phyloP scores from a whole-genome alignment of 1,140 invertebrate species.

The Temnothorax curvispinosus region DNA sequence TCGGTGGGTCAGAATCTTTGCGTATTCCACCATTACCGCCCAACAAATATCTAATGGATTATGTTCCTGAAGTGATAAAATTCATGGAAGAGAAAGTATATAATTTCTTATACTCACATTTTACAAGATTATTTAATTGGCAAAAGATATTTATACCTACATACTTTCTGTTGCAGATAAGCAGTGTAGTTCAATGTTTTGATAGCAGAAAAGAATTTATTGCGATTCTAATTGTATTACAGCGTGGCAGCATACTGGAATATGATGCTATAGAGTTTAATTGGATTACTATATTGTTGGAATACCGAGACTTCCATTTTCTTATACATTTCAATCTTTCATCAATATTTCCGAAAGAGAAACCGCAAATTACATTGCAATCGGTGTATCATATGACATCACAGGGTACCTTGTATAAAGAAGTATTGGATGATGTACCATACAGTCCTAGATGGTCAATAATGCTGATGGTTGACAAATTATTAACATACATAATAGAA shows the following conservation, averaged over 20 bases:
- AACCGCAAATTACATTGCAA: constrained; percentile 72
- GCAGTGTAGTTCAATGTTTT: constrained; percentile 49
- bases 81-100: constrained; percentile 86
- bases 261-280: constrained; percentile 75
- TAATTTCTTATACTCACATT: background rate
- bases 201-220: constrained; percentile 72
- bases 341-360: constrained; percentile 73
- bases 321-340: constrained; percentile 74
- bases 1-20: constrained; percentile 67
- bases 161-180: constrained; percentile 72
- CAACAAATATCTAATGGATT: constrained; percentile 85
- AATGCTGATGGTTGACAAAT: background rate
- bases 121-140: background rate
- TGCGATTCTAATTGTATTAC: constrained; percentile 31
- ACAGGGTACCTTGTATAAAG: constrained; percentile 28
- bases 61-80: constrained; percentile 86
- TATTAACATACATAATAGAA: constrained; percentile 25
- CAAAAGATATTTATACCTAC: background rate
- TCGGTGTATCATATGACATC: constrained; percentile 76
- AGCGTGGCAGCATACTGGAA: constrained; percentile 71
- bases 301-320: constrained; percentile 68
- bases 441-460: constrained; percentile 49
- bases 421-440: constrained; percentile 8
- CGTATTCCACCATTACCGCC: constrained; percentile 80
- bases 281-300: constrained; percentile 68